Evolutionary conservation across 2,888 invertebrate species (phyloP).

Genomic region (Cyclophora albipunctata): DNA sequence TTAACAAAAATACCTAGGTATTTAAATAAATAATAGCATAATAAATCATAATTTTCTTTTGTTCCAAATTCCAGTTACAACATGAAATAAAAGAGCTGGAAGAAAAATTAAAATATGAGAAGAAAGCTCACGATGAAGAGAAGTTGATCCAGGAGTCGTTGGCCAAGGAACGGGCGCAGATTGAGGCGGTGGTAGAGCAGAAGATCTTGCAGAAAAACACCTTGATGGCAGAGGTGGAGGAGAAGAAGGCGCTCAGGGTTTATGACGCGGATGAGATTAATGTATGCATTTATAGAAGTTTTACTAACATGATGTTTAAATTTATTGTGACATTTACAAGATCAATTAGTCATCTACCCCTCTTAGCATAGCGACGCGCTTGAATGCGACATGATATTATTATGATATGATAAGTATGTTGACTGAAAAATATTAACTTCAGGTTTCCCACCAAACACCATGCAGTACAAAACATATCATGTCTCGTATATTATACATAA

Average conservation of each 20-base stretch:
- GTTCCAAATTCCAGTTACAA: slow-evolving; percentile 31
- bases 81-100: slow-evolving; percentile 42
- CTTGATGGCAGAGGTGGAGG: slow-evolving; percentile 41
- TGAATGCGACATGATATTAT: no score
- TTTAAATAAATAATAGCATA: background rate
- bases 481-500: no score
- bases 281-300: background rate
- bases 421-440: no score
- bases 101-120: slow-evolving; percentile 52
- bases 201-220: slow-evolving; percentile 48
- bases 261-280: slow-evolving; percentile 57
- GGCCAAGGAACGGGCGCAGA: slow-evolving; percentile 39
- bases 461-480: no score
- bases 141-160: slow-evolving; percentile 40
- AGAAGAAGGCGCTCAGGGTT: slow-evolving; percentile 47
- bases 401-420: no score
- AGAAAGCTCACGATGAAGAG: slow-evolving; percentile 37
- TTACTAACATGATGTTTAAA: no score
- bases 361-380: no score
- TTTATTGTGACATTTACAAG: no score
- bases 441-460: no score
- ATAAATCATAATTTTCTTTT: background rate
- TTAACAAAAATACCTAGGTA: no score
- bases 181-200: slow-evolving; percentile 44
- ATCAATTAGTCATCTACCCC: no score